These are phyloP conservation scores for Bombycilla garrulus DNA, from an alignment of 2,113 vertebrate species.

Conservation along the genomic window DNA sequence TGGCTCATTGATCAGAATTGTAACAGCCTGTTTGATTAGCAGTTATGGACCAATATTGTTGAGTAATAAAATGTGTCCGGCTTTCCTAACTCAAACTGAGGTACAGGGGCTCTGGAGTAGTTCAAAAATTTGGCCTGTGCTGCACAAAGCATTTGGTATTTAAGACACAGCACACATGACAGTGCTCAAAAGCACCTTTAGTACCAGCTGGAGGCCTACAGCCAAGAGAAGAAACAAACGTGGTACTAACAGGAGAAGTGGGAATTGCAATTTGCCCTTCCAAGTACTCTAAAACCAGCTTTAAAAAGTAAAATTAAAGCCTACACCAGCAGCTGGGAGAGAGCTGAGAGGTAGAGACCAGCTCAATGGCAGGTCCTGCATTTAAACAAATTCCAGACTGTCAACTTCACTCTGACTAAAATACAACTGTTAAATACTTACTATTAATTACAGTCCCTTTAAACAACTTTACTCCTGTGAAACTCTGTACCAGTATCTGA, in stretches of 20 bases:
- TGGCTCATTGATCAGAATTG: background rate
- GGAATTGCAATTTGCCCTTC: background rate
- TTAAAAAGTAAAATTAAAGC: background rate
- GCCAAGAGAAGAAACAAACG: background rate
- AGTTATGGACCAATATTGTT: background rate
- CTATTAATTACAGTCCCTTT: background rate
- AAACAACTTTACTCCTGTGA: background rate
- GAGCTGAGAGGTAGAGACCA: background rate
- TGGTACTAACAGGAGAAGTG: background rate
- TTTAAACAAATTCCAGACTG: background rate
- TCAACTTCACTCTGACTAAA: background rate
- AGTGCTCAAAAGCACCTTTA: background rate
- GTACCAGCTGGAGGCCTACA: background rate
- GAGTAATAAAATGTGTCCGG: background rate
- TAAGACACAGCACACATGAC: background rate
- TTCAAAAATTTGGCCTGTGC: slow-evolving; percentile 16
- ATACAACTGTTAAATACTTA: background rate
- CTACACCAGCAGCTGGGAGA: background rate
- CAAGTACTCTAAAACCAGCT: background rate
- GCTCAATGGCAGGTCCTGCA: background rate
- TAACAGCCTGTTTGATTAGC: background rate
- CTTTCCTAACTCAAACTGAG: background rate
- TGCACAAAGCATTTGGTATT: background rate
- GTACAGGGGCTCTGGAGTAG: background rate
- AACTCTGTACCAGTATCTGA: background rate